Percentiles rank a stretch among this genome's conserved stretches.
These are phyloP conservation scores for Rhynchonycteris naso DNA, from an alignment of 2,797 vertebrate species.

Conservation along the genomic window DNA sequence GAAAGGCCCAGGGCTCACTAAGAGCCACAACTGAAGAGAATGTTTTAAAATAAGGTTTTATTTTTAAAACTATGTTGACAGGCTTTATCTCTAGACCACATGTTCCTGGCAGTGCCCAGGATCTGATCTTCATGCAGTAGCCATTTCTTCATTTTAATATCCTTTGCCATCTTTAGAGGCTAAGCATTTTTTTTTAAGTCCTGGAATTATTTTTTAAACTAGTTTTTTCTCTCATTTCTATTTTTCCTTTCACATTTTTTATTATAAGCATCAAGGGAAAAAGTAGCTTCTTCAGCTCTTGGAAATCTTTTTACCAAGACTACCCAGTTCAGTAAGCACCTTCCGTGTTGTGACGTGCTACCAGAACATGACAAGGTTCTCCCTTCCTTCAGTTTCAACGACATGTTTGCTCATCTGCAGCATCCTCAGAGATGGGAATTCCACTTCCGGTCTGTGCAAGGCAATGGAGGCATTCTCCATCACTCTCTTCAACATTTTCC, in stretches of 20 bases:
- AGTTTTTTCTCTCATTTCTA: neutral
- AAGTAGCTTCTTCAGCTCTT: neutral
- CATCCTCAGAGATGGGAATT: neutral
- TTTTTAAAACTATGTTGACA: neutral
- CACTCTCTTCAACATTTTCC: neutral
- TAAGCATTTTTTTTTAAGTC: neutral
- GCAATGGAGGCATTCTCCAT: neutral
- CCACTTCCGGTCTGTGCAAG: neutral
- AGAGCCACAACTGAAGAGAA: neutral
- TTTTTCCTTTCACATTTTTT: neutral
- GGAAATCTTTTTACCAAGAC: neutral
- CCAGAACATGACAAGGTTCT: neutral
- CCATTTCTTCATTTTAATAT: neutral
- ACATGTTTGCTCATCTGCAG: neutral
- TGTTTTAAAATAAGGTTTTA: neutral
- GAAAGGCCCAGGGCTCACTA: neutral
- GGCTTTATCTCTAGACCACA: neutral
- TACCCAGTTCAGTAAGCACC: neutral
- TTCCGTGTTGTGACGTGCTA: neutral
- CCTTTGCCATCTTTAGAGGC: neutral
- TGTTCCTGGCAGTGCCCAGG: neutral
- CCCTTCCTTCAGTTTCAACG: neutral
- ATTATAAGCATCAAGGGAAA: neutral
- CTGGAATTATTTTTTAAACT: neutral
- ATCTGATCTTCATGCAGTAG: neutral